phyloP scores from a whole-genome alignment of 2,797 vertebrate genomes.

The Danio aesculapii region DNA sequence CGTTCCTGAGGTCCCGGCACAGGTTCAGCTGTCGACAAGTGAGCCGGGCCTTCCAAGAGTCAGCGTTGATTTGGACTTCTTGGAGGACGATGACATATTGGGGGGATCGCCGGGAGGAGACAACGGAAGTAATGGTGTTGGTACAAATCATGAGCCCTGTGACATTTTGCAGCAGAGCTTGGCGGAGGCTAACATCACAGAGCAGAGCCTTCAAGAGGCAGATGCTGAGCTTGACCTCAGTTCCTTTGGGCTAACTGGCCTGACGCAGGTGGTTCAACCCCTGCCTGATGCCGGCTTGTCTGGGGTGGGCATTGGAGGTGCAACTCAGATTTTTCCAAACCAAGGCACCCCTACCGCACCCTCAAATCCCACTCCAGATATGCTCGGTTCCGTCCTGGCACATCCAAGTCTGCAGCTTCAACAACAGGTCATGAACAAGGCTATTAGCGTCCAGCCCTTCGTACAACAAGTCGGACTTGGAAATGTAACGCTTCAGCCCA shows the following conservation, averaged over 20 bases:
- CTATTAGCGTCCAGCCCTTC: conserved; percentile 94
- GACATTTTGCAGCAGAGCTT: conserved; percentile 98
- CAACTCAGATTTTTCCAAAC: conserved; percentile 85
- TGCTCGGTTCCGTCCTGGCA: conserved; percentile 86
- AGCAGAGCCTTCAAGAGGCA: conserved; percentile 93
- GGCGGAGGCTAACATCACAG: conserved; percentile 96
- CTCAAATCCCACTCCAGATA: conserved; percentile 79
- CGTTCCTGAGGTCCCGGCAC: conserved; percentile 85
- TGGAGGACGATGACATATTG: conserved; percentile 97
- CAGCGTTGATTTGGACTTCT: conserved; percentile 95
- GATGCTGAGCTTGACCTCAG: conserved; percentile 95
- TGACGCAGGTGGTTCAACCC: conserved; percentile 89
- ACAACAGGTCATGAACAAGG: conserved; percentile 91
- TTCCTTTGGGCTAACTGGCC: conserved; percentile 90
- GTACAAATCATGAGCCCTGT: conserved; percentile 86
- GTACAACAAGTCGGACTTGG: conserved; percentile 92
- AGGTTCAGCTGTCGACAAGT: conserved; percentile 79
- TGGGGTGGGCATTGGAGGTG: conserved; percentile 75
- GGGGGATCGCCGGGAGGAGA: conserved; percentile 82
- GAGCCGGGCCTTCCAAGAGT: conserved; percentile 83
- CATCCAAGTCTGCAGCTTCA: conserved; percentile 85
- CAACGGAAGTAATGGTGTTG: conserved; percentile 79
- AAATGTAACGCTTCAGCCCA: conserved; percentile 93
- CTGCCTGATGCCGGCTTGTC: conserved; percentile 80
- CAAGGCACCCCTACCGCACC: conserved; percentile 71